Evolutionary conservation across 2,797 vertebrate genomes (phyloP), one percentile per base, ranked within the genome.

Genomic region (Gadopsis marmoratus): DNA sequence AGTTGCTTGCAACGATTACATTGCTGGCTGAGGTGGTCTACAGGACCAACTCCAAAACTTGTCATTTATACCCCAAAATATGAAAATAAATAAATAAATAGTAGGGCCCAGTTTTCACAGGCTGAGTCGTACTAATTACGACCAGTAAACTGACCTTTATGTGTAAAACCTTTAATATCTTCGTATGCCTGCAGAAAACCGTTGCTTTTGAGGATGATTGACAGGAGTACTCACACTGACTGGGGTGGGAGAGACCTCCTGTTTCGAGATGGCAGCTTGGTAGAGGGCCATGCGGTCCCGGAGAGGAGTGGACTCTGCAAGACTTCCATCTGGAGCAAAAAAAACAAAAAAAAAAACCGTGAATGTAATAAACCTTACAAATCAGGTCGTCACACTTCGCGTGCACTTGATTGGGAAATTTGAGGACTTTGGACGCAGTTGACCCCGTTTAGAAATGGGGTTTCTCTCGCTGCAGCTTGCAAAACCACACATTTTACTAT

Each of bases 221-320:
- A 43, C 60, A 54, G 14, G 3, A 54, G 19, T 39, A 87, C 94
- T 95, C 87, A 96, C 95, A 14, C 41, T 86, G 75, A 83, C 88
- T 1, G 94, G 72, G 17, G 83, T 35, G 75, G 93, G 67, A 37
- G 87, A 5, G 12, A 84, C 92, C 58, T 96, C 95, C 88, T 96
- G 96, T 93, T 97, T 98, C 86, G 96, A 96, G 87, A 98, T 94
- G 50, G 97, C 97, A 8, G 97, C 97, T 91, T 98, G 96, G 81
- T 99, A 99, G 77, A 97, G 97, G 1, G 97, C 97, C 97, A 99
- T 96, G 78, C 98, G 93, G 83, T 99, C 97, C 84, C 96, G 96
- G 54, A 99, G 96, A 0, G 98, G 97, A 0, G 96, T 97, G 13
- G 93, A 94, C 73, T 99, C 98, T 0, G 95, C 93, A 0, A 97